phyloP scores from a whole-genome alignment of 2,797 vertebrate species.

The Crypturellus tataupa region DNA sequence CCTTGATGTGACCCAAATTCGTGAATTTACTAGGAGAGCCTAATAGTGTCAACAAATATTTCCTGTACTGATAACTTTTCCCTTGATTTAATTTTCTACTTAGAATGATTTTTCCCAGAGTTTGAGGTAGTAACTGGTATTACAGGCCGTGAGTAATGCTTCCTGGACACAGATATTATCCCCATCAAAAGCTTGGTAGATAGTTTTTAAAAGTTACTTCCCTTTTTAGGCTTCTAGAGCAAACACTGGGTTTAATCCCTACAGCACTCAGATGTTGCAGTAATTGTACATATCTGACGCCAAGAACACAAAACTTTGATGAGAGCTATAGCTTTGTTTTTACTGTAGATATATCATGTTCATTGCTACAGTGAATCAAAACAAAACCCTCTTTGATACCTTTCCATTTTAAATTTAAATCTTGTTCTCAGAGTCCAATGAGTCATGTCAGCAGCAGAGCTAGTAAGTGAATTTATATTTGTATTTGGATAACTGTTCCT shows the following conservation, averaged over 20 bases:
- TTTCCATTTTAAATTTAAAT: constrained; percentile 1
- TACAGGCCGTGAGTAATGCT: neutral
- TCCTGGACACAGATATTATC: neutral
- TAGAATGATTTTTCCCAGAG: neutral
- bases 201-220: neutral
- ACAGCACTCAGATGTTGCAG: neutral
- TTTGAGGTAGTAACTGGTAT: neutral
- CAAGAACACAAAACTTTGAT: neutral
- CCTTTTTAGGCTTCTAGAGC: neutral
- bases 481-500: neutral
- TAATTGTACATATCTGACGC: neutral
- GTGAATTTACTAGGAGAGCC: neutral
- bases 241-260: neutral
- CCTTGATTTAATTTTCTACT: neutral
- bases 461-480: neutral
- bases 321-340: neutral
- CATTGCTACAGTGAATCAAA: neutral
- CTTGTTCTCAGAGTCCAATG: neutral
- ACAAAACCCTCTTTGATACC: neutral
- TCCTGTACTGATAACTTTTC: neutral
- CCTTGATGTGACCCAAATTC: neutral
- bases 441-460: constrained; percentile 2
- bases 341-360: neutral
- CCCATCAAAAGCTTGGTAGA: neutral
- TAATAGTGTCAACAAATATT: neutral